These are phyloP conservation scores for Mus minutoides DNA, from an alignment of 2,797 vertebrate genomes.

Conservation along the genomic window DNA sequence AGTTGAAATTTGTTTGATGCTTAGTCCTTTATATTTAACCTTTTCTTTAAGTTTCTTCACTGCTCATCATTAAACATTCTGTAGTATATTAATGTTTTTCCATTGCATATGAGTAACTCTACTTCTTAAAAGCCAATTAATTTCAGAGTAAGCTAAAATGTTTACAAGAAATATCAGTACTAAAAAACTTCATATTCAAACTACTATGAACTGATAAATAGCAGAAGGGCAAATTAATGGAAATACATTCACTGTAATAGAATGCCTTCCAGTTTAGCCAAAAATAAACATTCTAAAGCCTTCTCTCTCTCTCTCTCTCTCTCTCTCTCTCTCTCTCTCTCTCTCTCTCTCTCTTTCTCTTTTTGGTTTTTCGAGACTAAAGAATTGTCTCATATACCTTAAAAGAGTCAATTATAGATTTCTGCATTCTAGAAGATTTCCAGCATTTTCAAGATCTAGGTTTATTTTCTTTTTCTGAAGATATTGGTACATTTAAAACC, in stretches of 20 bases:
- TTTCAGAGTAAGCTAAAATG: slow-evolving; percentile 53
- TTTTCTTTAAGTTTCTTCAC: slow-evolving; percentile 27
- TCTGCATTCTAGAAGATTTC: background rate
- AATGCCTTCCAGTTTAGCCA: background rate
- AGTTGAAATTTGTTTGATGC: slow-evolving; percentile 55
- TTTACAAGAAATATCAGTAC: slow-evolving; percentile 35
- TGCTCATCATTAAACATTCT: slow-evolving; percentile 35
- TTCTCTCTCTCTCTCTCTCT: too few relatives aligned
- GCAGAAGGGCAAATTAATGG: background rate
- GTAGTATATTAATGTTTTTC: slow-evolving; percentile 3
- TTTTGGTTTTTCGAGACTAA: too few relatives aligned
- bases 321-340: too few relatives aligned
- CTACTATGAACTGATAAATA: background rate
- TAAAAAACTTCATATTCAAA: slow-evolving; percentile 23
- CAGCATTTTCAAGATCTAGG: background rate
- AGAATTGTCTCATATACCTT: background rate
- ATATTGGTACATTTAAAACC: background rate
- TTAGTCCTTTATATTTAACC: background rate
- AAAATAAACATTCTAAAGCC: slow-evolving; percentile 22
- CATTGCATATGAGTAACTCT: background rate
- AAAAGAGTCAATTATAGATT: background rate
- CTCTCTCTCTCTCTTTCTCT: too few relatives aligned
- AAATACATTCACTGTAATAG: background rate
- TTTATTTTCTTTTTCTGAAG: background rate
- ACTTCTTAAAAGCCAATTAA: slow-evolving; percentile 36